Base-by-base conservation (phyloP, 2,888 invertebrate species). In the Carcina quercana region DNA sequence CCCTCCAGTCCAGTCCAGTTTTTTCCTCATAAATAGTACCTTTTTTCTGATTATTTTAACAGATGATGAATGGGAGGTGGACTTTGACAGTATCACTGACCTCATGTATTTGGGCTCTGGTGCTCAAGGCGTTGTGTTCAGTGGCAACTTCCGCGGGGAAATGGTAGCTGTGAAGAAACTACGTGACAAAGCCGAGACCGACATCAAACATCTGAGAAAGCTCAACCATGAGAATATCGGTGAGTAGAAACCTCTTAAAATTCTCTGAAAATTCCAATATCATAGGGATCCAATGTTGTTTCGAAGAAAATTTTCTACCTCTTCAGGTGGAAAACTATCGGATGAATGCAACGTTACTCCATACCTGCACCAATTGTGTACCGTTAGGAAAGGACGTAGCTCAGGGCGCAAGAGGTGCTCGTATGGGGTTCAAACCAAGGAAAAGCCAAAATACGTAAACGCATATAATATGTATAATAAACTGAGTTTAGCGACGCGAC, bases 91-190 rank as follows among this genome's bases (percentile, higher is more conserved):
- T 11, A 94, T 98, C 42, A 92, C 75, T 2, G 94, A 96, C 52
- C 82, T 98, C 33, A 89, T 93, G 54, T 98, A 95, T 90, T 78
- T 98, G 32, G 98, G 97, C 0, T 93, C 95, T 37, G 98, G 98
- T 1, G 97, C 97, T 3, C 98, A 98, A 69, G 98, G 98, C 3
- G 94, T 95, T 0, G 98, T 98, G 1, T 98, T 95, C 73, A 91
- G 93, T 32, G 98, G 97, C 0, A 91, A 88, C 52, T 82, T 95
- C 37, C 89, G 87, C 42, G 92, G 90, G 38, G 93, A 94, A 65
- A 90, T 90, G 53, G 95, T 99, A 8, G 98, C 98, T 13, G 96
- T 99, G 13, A 99, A 99, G 76, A 97, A 98, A 78, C 94, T 98
- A 1, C 88, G 92, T 32, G 95, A 97, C 56, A 89, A 92, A 46